Percentiles rank a stretch among this genome's conserved stretches.
These are phyloP conservation scores for Coptodon bakossiorum DNA, from an alignment of 2,113 vertebrate genomes.

Conservation along the genomic window DNA sequence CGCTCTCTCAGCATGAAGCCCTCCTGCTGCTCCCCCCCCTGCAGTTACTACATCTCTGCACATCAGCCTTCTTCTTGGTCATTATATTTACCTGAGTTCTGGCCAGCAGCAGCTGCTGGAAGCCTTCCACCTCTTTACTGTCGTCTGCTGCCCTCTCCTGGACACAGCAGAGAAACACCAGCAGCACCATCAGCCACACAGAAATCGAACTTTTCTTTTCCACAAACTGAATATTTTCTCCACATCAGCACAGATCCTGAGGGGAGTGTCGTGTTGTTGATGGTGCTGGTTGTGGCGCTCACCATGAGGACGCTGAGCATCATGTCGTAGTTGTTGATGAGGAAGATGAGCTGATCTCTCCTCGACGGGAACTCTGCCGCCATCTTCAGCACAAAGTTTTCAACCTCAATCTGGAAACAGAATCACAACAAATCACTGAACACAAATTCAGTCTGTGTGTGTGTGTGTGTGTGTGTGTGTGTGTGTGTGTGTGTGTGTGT, in stretches of 20 bases:
- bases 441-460: fast-evolving
- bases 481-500: fast-evolving
- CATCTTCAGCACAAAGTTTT: conserved; percentile 91
- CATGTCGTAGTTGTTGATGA: conserved; percentile 98
- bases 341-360: conserved; percentile 89
- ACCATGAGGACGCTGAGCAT: conserved; percentile 90
- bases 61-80: too few species aligned
- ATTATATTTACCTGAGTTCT: conserved; percentile 75
- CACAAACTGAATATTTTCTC: background rate
- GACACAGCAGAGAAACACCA: background rate
- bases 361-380: conserved; percentile 90
- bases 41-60: too few species aligned
- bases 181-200: background rate
- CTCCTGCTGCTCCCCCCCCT: too few species aligned
- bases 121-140: conserved; percentile 91
- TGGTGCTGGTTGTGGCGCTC: background rate
- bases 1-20: too few species aligned
- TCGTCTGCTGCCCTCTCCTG: conserved; percentile 89
- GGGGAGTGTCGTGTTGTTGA: background rate
- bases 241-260: background rate
- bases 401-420: conserved; percentile 80
- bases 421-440: background rate
- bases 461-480: fast-evolving
- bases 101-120: conserved; percentile 88
- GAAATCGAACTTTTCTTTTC: fast-evolving